Evolutionary conservation across 2,888 invertebrate genomes (phyloP).

Genomic region (Cordylochernes scorpioides): DNA sequence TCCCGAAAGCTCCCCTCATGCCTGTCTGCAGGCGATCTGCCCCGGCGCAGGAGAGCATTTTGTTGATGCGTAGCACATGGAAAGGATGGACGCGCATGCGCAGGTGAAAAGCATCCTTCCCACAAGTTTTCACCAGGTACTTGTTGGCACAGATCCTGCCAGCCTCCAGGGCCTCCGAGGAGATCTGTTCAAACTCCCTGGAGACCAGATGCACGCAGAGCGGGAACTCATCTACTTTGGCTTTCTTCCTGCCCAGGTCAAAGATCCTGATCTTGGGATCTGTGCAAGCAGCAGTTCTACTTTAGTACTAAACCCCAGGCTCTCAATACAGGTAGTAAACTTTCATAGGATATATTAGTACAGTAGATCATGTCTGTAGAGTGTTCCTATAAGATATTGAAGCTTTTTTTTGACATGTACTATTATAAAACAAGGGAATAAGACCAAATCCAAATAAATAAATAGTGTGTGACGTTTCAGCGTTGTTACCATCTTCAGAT

Average conservation of each 20-base stretch:
- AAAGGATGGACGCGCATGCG: conserved; percentile 92
- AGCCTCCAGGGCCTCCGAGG: conserved; percentile 94
- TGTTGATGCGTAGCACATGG: conserved; percentile 98
- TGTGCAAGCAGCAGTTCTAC: too few relatives aligned
- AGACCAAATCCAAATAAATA: too few relatives aligned
- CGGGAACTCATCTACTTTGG: conserved; percentile 88
- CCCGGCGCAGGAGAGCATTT: conserved; percentile 99
- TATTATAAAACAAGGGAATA: too few relatives aligned
- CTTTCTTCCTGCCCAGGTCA: conserved; percentile 93
- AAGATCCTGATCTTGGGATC: conserved; percentile 98
- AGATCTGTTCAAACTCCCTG: conserved; percentile 95
- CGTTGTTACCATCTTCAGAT: too few relatives aligned
- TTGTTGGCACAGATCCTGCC: conserved; percentile 99
- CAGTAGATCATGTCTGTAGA: too few relatives aligned
- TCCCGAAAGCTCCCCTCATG: conserved; percentile 98
- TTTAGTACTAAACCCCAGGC: too few relatives aligned
- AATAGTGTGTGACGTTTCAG: too few relatives aligned
- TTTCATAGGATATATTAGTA: too few relatives aligned
- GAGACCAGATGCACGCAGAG: conserved; percentile 94
- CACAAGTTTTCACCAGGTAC: conserved; percentile 89
- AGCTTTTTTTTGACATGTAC: too few relatives aligned
- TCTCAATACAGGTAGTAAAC: too few relatives aligned
- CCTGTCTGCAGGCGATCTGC: conserved; percentile 99
- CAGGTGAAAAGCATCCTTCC: conserved; percentile 91
- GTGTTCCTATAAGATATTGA: too few relatives aligned